phyloP scores from a whole-genome alignment of 1,140 invertebrate species.

The Bombus superbus region DNA sequence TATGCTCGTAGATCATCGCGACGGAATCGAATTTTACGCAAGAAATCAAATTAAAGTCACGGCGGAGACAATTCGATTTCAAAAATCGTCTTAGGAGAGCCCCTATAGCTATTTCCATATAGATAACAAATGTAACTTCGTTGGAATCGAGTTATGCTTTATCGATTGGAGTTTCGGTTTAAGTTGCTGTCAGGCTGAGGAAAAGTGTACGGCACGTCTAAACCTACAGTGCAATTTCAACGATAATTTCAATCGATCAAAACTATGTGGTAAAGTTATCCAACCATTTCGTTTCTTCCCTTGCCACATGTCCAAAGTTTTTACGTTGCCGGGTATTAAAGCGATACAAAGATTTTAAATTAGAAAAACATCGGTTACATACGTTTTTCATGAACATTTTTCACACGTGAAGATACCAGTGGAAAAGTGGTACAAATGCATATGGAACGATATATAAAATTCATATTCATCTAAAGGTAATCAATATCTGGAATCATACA shows the following conservation, averaged over 20 bases:
- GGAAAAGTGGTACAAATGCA: not conserved
- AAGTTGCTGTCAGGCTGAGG: conserved; percentile 8
- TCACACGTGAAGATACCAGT: not conserved
- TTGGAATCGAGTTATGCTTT: conserved; percentile 31
- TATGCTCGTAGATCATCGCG: conserved; percentile 37
- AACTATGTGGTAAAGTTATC: not conserved
- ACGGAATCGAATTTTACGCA: conserved; percentile 39
- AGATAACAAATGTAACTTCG: conserved; percentile 46
- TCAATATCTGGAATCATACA: not conserved
- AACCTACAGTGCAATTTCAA: not conserved
- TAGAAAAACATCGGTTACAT: not conserved
- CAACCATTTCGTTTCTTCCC: not conserved
- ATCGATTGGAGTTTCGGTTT: conserved; percentile 33
- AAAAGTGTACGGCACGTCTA: not conserved
- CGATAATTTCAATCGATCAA: conserved; percentile 25
- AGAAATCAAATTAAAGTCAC: conserved; percentile 54
- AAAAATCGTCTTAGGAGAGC: conserved; percentile 42
- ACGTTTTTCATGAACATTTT: not conserved
- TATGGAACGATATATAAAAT: not conserved
- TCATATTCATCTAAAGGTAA: not conserved
- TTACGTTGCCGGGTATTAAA: too few species aligned
- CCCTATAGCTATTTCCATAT: conserved; percentile 48
- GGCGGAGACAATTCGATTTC: conserved; percentile 49
- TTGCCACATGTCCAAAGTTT: not conserved
- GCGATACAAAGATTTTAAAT: not conserved